Conservation (phyloP, 2,113 vertebrate species). For the Spizaetus ornatus region DNA sequence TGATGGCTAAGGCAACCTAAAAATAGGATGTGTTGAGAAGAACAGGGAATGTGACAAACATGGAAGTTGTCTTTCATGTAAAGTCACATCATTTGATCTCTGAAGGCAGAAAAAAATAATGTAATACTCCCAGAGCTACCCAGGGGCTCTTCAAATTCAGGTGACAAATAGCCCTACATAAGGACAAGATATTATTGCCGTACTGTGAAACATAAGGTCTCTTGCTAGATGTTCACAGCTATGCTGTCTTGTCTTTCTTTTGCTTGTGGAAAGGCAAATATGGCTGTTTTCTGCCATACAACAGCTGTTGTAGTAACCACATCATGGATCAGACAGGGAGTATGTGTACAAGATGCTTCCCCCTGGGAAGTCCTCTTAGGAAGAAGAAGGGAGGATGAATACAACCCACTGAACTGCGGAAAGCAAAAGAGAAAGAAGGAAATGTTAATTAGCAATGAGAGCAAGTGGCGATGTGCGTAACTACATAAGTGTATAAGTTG, state of each 20-base stretch:
- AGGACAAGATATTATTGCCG: not conserved
- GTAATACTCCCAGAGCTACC: not conserved
- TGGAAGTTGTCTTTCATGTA: not conserved
- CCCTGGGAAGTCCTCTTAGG: not conserved
- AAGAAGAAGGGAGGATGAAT: not conserved
- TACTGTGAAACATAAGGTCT: not conserved
- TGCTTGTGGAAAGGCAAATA: not conserved
- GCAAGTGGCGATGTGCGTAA: not conserved
- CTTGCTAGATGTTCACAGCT: not conserved
- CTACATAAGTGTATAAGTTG: accelerated
- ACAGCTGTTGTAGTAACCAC: not conserved
- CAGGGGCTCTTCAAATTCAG: not conserved
- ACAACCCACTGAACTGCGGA: not conserved
- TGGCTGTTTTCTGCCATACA: not conserved
- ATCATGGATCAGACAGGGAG: not conserved
- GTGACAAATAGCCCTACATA: not conserved
- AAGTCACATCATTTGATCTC: not conserved
- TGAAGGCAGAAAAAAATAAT: not conserved
- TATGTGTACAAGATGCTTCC: not conserved
- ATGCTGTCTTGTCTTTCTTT: not conserved
- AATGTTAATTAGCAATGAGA: not conserved
- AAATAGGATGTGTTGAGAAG: not conserved
- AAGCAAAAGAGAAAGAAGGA: not conserved
- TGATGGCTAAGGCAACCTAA: not conserved
- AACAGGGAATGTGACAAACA: not conserved